These are phyloP conservation scores for Pantherophis guttatus DNA, from an alignment of 2,113 vertebrate genomes.

Conservation along the genomic window DNA sequence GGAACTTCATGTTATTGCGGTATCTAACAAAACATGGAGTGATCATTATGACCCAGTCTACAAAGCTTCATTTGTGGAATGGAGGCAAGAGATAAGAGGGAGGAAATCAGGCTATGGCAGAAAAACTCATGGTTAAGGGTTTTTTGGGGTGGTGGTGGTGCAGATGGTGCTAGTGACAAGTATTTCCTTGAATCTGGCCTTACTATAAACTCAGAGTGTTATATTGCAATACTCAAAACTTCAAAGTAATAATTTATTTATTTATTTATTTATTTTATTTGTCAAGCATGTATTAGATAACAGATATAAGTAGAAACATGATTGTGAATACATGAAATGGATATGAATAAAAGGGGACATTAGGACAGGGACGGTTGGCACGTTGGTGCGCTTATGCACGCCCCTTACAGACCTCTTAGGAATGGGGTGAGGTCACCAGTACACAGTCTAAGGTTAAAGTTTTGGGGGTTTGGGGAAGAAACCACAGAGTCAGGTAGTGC, in stretches of 20 bases:
- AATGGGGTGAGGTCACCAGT: no score
- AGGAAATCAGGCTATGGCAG: not conserved
- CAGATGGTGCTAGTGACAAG: not conserved
- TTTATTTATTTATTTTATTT: no score
- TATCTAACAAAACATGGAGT: not conserved
- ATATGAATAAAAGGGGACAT: no score
- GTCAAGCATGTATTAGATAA: no score
- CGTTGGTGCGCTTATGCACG: no score
- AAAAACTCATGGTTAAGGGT: not conserved
- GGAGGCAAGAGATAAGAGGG: not conserved
- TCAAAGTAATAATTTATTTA: not conserved
- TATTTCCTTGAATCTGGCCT: not conserved
- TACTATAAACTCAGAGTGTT: not conserved
- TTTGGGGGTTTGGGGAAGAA: no score
- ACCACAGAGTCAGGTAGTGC: no score
- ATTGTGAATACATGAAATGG: no score
- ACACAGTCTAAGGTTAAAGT: no score
- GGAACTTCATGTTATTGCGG: not conserved
- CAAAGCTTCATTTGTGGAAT: not conserved
- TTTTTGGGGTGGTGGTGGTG: rapidly evolving
- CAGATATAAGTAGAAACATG: no score
- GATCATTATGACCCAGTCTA: not conserved
- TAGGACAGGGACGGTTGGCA: no score
- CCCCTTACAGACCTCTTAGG: no score
- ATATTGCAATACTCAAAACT: not conserved